Evolutionary conservation across 2,888 invertebrate species (phyloP), one percentile per base, ranked within the genome.

Genomic region (Andrena bicolor): DNA sequence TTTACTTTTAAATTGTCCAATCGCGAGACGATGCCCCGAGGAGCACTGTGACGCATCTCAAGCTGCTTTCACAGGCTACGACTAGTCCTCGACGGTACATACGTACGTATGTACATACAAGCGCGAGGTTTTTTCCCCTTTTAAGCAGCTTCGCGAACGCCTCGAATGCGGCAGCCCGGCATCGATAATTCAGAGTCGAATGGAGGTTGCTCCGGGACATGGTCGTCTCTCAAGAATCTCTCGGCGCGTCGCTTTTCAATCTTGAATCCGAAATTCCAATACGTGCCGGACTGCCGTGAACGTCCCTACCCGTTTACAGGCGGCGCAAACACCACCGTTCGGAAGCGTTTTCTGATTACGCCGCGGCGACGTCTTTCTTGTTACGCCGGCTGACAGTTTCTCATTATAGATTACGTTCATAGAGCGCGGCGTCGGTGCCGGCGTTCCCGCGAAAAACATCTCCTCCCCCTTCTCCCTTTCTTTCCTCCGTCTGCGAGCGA

Each of bases 121-220:
- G 6, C 26, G 56, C 28, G 20, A 51, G 58, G 66, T 53, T 49
- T 53, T 78, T n/a, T n/a, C n/a, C n/a, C 64, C 58, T 49, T 49
- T 30, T 66, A 75, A 49, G 16, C 69, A 28, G 65, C 64, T 53
- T 23, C 49, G 8, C 63, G 79, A 82, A 77, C 64, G 73, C 63
- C n/a, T 41, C 41, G 41, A 41, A 41, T 5, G 41, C 41, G 41
- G 41, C 13, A 41, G 71, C 48, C 69, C 77, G 66, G 84, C 77
- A 77, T 86, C 86, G 87, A 84, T 86, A 86, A 86, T 86, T 79
- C 82, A 80, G 60, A 66, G 30, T 28, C 20, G 68, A 72, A 79
- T 51, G 79, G 71, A 74, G 61, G 41, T 71, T 61, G 75, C 64
- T 65, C 60, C 78, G 66, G 74, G 66, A 51, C 48, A 73, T 20